Base-by-base conservation (phyloP, 1,140 invertebrate species). In the Capitella teleta region DNA sequence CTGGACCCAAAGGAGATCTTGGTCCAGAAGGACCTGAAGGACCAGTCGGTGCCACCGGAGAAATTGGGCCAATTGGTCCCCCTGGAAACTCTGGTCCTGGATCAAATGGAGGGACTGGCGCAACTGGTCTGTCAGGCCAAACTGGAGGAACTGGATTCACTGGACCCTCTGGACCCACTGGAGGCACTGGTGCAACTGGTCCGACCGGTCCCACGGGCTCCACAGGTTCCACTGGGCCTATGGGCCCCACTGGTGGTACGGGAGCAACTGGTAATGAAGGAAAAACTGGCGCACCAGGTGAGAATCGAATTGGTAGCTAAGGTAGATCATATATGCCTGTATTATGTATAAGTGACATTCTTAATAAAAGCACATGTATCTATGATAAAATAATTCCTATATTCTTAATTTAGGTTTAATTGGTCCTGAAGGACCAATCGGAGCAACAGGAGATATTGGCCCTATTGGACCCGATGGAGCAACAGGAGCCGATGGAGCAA, bases 111-210 rank as follows among this genome's bases (percentile, higher is more conserved):
- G 25, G 18, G 5, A 47, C 45, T 36, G 45, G 45, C 19, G 14
- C n/a, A 6, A 32, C 45, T 32, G 45, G 45, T 47, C 45, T 32
- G 5, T 4, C n/a, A 4, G 45, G 45, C 12, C 18, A 18, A 32
- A 47, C 45, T 36, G 45, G 45, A 47, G 19, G 19, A n/a, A 36
- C 32, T n/a, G 45, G 45, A 32, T 14, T 8, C 8, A 47, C 45
- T 47, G 45, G 45, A 8, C 18, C 26, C 8, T 19, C 26, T 8
- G 45, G 45, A 18, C 14, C 18, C 19, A 36, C 18, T 16, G 45
- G 45, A 2, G n/a, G 16, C n/a, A 47, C 45, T 47, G 45, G 45
- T 36, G 26, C 26, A 18, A 4, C 26, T 8, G 45, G 45, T 16
- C 5, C 14, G 12, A 47, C 45, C 8, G 45, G 38, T 14, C 38